A percentile compares a stretch with the other conserved stretches of the same genome.
These are phyloP conservation scores for Crioceris asparagi DNA, from an alignment of 2,888 invertebrate species.

Conservation along the genomic window DNA sequence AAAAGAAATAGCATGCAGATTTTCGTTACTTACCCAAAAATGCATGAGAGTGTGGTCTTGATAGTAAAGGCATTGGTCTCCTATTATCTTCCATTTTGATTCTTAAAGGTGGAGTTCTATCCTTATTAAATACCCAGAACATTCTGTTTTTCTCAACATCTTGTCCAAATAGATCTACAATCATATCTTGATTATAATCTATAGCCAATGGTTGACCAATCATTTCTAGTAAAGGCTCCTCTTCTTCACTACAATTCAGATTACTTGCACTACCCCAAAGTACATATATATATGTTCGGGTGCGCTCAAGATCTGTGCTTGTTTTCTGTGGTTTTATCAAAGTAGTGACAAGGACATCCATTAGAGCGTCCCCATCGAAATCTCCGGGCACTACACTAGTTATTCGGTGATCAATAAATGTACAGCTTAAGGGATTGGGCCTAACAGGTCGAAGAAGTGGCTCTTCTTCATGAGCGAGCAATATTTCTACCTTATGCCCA, in stretches of 20 bases:
- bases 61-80: constrained; percentile 37
- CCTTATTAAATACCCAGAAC: constrained; percentile 66
- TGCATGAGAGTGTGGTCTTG: constrained; percentile 77
- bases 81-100: constrained; percentile 33
- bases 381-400: constrained; percentile 87
- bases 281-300: constrained; percentile 48
- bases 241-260: constrained; percentile 53
- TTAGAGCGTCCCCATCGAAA: constrained; percentile 88
- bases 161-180: constrained; percentile 79
- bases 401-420: constrained; percentile 48
- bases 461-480: constrained; percentile 62
- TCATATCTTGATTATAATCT: constrained; percentile 87
- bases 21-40: constrained; percentile 47
- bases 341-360: constrained; percentile 78
- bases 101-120: constrained; percentile 35
- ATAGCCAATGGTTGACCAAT: constrained; percentile 69
- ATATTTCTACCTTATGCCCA: constrained; percentile 56
- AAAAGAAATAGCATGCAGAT: constrained; percentile 1
- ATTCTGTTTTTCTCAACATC: constrained; percentile 45
- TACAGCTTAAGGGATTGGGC: constrained; percentile 47
- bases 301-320: constrained; percentile 5
- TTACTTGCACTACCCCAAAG: constrained; percentile 65
- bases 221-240: constrained; percentile 41
- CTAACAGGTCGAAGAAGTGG: constrained; percentile 48
- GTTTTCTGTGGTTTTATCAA: constrained; percentile 24